These are phyloP conservation scores for Mimas tiliae DNA, from an alignment of 2,888 invertebrate genomes.

Conservation along the genomic window DNA sequence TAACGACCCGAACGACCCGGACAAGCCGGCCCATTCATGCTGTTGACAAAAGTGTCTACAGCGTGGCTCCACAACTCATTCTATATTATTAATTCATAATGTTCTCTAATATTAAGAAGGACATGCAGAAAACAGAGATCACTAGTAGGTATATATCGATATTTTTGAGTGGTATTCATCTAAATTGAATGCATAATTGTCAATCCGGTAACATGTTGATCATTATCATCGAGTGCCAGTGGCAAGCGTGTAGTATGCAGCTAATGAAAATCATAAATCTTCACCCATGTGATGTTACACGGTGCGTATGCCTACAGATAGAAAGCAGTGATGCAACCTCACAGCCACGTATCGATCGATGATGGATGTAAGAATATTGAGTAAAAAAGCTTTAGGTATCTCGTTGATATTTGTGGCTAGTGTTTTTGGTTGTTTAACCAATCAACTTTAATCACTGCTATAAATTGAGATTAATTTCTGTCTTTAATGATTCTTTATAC, in stretches of 20 bases:
- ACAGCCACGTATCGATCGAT: constrained; percentile 36
- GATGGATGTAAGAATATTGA: constrained; percentile 38
- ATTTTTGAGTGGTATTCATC: constrained; percentile 39
- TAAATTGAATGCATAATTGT: constrained; percentile 43
- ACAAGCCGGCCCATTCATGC: too few relatives aligned
- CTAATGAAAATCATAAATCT: constrained; percentile 67
- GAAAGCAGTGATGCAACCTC: constrained; percentile 67
- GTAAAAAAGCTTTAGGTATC: constrained; percentile 28
- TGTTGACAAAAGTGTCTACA: too few relatives aligned
- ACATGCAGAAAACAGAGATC: neutral
- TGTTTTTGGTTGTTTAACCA: neutral
- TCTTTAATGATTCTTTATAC: too few relatives aligned
- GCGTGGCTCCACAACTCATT: too few relatives aligned
- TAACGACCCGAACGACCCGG: too few relatives aligned
- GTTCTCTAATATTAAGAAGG: too few relatives aligned
- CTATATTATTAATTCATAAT: too few relatives aligned
- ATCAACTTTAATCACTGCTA: neutral
- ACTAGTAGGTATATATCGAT: neutral
- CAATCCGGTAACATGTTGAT: constrained; percentile 45
- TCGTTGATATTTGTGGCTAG: neutral
- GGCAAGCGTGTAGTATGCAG: constrained; percentile 43
- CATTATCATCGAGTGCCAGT: constrained; percentile 47
- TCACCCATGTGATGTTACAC: constrained; percentile 40
- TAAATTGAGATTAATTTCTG: neutral
- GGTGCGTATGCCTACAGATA: constrained; percentile 44